These are phyloP conservation scores for Drosophila flavopinicola DNA, from an alignment of 2,888 invertebrate species.

Conservation along the genomic window DNA sequence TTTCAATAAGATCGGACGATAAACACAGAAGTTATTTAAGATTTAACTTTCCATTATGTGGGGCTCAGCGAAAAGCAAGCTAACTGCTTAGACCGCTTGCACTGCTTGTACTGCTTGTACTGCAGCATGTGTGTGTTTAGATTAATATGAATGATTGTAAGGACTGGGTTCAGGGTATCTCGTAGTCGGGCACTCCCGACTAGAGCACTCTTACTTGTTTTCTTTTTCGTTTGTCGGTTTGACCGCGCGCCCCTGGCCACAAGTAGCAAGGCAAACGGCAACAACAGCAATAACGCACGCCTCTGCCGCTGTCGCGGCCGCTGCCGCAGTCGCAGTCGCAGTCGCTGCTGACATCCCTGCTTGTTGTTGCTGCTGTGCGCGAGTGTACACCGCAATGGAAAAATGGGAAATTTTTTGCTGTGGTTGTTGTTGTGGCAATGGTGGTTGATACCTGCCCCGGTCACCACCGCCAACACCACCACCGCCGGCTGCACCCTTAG, in stretches of 20 bases:
- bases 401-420: conserved; percentile 84
- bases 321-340: conserved; percentile 20
- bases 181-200: too few relatives aligned
- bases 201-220: conserved; percentile 19
- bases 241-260: conserved; percentile 71
- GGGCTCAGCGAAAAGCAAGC: too few relatives aligned
- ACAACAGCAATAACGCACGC: conserved; percentile 44
- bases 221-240: conserved; percentile 51
- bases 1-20: too few relatives aligned
- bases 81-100: too few relatives aligned
- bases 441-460: conserved; percentile 82
- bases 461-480: conserved; percentile 44
- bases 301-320: conserved; percentile 31
- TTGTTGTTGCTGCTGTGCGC: conserved; percentile 55
- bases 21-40: too few relatives aligned
- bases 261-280: conserved; percentile 57
- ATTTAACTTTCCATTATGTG: too few relatives aligned
- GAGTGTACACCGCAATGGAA: conserved; percentile 82
- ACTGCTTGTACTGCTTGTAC: too few relatives aligned
- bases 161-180: too few relatives aligned
- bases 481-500: conserved; percentile 75
- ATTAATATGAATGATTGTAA: too few relatives aligned
- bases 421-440: conserved; percentile 84
- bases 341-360: conserved; percentile 49
- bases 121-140: too few relatives aligned